These are phyloP conservation scores for Ceyx margarethae DNA, from an alignment of 2,113 vertebrate species.

Conservation along the genomic window DNA sequence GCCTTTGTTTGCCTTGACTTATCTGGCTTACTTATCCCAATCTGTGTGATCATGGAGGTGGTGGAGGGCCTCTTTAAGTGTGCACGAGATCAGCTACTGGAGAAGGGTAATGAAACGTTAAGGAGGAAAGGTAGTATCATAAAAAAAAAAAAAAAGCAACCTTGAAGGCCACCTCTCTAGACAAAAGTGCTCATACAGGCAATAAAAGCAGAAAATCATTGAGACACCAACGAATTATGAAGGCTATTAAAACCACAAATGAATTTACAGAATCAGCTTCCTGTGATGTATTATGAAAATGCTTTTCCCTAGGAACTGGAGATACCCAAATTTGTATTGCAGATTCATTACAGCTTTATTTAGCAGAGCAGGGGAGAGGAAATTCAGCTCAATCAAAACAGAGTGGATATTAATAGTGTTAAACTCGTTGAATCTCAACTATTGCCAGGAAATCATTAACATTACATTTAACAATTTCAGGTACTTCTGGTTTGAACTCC, in stretches of 20 bases:
- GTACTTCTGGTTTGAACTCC: constrained; percentile 47
- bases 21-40: constrained; percentile 47
- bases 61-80: constrained; percentile 32
- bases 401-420: neutral
- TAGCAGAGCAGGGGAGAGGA: neutral
- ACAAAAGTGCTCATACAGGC: constrained; percentile 30
- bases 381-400: neutral
- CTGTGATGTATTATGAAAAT: constrained; percentile 36
- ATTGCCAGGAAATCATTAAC: constrained; percentile 57
- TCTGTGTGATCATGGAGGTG: constrained; percentile 12
- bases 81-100: constrained; percentile 22
- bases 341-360: constrained; percentile 37
- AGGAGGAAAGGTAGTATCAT: constrained; percentile 23
- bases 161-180: constrained; percentile 39
- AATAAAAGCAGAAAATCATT: constrained; percentile 50
- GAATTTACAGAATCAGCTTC: constrained; percentile 31
- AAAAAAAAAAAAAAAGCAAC: neutral
- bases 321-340: constrained; percentile 14
- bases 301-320: constrained; percentile 27
- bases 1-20: constrained; percentile 68
- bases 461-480: constrained; percentile 39
- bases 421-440: constrained; percentile 25
- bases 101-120: constrained; percentile 37
- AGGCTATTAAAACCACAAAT: constrained; percentile 45
- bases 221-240: constrained; percentile 48